A percentile compares a stretch with the other conserved stretches of the same genome.
Evolutionary conservation across 1,140 invertebrate genomes (phyloP).

Genomic region (Artemia franciscana): DNA sequence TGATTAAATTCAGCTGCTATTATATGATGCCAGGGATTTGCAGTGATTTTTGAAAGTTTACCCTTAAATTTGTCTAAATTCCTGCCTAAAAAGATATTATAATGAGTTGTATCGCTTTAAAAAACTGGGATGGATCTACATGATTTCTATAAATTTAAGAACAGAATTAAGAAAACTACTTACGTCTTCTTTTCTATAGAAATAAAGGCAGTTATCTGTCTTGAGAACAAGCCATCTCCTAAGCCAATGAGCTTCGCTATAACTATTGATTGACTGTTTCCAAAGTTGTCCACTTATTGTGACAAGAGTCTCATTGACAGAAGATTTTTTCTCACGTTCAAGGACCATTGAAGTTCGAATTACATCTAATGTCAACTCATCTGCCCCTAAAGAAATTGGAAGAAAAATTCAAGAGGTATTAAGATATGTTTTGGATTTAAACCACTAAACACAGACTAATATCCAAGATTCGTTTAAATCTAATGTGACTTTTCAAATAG

Average conservation of each 20-base stretch:
- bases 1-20: too few species aligned
- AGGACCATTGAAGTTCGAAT: constrained; percentile 54
- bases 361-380: constrained; percentile 62
- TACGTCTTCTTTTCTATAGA: constrained; percentile 61
- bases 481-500: too few species aligned
- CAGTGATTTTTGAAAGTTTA: too few species aligned
- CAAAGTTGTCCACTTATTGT: constrained; percentile 11
- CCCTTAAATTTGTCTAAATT: too few species aligned
- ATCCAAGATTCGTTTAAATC: too few species aligned
- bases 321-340: constrained; percentile 10
- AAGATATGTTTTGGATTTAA: constrained; percentile 3
- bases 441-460: too few species aligned
- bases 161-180: too few species aligned
- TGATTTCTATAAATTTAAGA: too few species aligned
- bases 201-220: constrained; percentile 77
- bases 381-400: constrained; percentile 23
- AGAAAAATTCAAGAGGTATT: not conserved
- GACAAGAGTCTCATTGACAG: not conserved
- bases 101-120: too few species aligned
- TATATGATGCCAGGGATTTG: too few species aligned
- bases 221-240: constrained; percentile 72
- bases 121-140: too few species aligned
- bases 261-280: constrained; percentile 17
- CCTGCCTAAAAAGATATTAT: too few species aligned
- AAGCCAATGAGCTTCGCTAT: constrained; percentile 38